phyloP scores from a whole-genome alignment of 1,140 invertebrate genomes.

The Chrysomallon squamiferum region DNA sequence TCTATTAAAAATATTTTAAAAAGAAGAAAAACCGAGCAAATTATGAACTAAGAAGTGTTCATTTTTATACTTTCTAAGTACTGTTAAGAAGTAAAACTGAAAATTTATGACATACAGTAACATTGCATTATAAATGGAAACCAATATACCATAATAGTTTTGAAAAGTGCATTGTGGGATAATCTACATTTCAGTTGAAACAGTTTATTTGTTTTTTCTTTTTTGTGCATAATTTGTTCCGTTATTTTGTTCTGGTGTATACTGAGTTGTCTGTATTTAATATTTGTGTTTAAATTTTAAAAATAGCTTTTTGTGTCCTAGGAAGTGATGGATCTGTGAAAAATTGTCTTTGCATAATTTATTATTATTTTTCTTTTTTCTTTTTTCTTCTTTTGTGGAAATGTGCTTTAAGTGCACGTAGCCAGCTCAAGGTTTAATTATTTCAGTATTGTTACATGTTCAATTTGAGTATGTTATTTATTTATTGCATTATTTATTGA shows the following conservation, averaged over 20 bases:
- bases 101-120: too few species aligned
- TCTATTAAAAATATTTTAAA: too few species aligned
- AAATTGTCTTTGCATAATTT: slow-evolving; percentile 23
- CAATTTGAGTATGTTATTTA: slow-evolving; percentile 1
- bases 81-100: too few species aligned
- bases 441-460: slow-evolving; percentile 28
- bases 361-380: slow-evolving; percentile 11
- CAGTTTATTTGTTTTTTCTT: slow-evolving; percentile 8
- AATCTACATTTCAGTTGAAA: neutral
- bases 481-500: slow-evolving; percentile 22
- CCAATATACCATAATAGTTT: neutral
- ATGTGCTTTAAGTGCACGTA: slow-evolving; percentile 20
- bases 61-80: too few species aligned
- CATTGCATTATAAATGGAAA: slow-evolving; percentile 6
- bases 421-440: slow-evolving; percentile 18
- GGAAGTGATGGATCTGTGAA: slow-evolving; percentile 16
- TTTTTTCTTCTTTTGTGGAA: slow-evolving; percentile 1
- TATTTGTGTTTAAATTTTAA: slow-evolving; percentile 12
- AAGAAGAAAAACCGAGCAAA: too few species aligned
- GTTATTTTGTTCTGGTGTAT: slow-evolving; percentile 9
- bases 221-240: slow-evolving; percentile 7
- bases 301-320: slow-evolving; percentile 11
- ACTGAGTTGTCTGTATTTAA: slow-evolving; percentile 8
- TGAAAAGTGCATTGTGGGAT: slow-evolving; percentile 2
- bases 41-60: too few species aligned